Percentiles rank a stretch among this genome's conserved stretches.
Evolutionary conservation across 2,888 invertebrate genomes (phyloP).

Genomic region (Girardia tigrina): DNA sequence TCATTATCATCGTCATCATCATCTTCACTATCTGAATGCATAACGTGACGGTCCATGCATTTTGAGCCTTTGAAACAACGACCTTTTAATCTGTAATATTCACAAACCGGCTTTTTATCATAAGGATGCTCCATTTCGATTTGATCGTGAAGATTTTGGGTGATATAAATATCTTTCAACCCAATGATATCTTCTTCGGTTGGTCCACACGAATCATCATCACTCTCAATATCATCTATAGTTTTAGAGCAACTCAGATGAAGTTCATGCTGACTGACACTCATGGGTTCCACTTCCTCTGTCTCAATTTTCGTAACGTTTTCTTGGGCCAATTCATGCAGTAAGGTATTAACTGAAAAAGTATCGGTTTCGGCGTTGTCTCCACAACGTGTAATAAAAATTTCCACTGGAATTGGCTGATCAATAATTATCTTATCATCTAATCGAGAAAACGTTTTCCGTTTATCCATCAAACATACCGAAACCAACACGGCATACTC

Average conservation of each 20-base stretch:
- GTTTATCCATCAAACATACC: neutral
- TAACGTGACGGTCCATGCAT: neutral
- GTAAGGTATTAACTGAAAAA: neutral
- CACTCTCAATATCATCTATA: neutral
- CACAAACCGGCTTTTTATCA: constrained; percentile 18
- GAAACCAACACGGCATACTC: neutral
- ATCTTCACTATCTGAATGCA: neutral
- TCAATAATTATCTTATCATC: neutral
- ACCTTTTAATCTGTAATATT: neutral
- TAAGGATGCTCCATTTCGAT: neutral
- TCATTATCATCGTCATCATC: neutral
- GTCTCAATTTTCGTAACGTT: neutral
- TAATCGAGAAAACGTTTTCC: neutral
- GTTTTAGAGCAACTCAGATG: neutral
- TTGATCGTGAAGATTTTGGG: neutral
- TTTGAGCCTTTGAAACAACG: neutral
- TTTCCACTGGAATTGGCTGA: neutral
- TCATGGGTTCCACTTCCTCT: neutral
- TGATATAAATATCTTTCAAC: constrained; percentile 13
- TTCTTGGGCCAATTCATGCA: neutral
- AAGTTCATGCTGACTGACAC: neutral
- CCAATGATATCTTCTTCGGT: neutral
- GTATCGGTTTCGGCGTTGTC: neutral
- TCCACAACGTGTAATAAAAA: neutral
- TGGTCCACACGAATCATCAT: neutral